phyloP scores from a whole-genome alignment of 2,888 invertebrate species.

The Troilus luridus region DNA sequence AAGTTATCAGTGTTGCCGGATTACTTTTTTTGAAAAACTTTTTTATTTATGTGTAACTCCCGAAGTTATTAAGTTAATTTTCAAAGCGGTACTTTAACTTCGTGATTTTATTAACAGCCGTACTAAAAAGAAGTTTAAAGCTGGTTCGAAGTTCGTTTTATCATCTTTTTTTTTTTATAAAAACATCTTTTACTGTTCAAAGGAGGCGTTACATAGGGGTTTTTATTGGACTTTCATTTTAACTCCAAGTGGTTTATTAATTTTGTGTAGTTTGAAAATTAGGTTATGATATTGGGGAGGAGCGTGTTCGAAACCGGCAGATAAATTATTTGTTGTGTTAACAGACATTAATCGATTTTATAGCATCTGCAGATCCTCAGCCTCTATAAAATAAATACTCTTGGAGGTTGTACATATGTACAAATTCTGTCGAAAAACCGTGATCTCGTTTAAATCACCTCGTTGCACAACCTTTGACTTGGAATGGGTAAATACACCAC shows the following conservation, averaged over 20 bases:
- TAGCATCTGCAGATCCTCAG: too few species aligned
- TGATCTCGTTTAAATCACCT: too few species aligned
- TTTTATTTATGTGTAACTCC: not conserved
- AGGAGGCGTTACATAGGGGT: not conserved
- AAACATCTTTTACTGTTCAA: not conserved
- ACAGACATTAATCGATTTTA: too few species aligned
- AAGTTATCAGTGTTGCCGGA: not conserved
- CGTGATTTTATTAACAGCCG: not conserved
- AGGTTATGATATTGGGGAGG: too few species aligned
- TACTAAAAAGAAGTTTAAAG: not conserved
- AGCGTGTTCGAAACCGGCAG: too few species aligned
- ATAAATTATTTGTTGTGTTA: too few species aligned
- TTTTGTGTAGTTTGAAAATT: not conserved
- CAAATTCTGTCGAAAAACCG: too few species aligned
- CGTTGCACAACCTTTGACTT: too few species aligned
- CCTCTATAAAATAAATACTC: too few species aligned
- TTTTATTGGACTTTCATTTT: not conserved
- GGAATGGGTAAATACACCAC: too few species aligned
- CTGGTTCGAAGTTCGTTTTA: not conserved
- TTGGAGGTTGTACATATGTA: too few species aligned
- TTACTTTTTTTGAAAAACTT: not conserved
- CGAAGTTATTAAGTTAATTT: not conserved
- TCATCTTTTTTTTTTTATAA: not conserved
- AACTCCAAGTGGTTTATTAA: not conserved
- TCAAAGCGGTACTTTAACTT: conserved; percentile 11